Conservation (phyloP, 2,797 vertebrate genomes). For the Hypotaenidia okinawae region DNA sequence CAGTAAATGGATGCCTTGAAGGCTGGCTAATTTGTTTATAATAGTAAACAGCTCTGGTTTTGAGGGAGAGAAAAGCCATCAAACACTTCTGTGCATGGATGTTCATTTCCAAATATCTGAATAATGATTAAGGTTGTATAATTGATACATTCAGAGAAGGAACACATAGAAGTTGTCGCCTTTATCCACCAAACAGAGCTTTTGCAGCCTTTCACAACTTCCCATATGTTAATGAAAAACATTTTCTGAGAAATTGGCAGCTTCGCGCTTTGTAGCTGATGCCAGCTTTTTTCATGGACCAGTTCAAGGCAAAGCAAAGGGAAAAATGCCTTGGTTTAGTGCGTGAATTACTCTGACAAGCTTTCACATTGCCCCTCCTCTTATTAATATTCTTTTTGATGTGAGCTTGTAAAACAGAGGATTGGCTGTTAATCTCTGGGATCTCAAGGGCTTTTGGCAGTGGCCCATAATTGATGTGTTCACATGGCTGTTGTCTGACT, state of each 20-base stretch:
- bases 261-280: slow-evolving; percentile 63
- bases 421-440: slow-evolving; percentile 84
- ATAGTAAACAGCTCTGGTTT: slow-evolving; percentile 20
- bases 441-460: slow-evolving; percentile 86
- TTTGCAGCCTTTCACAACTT: slow-evolving; percentile 74
- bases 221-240: slow-evolving; percentile 78
- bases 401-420: slow-evolving; percentile 85
- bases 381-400: slow-evolving; percentile 87
- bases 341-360: slow-evolving; percentile 78
- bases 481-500: slow-evolving; percentile 84
- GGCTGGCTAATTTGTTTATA: not conserved
- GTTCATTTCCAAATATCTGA: slow-evolving; percentile 51
- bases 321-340: slow-evolving; percentile 74
- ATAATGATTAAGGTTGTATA: slow-evolving; percentile 5
- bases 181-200: slow-evolving; percentile 69
- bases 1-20: slow-evolving; percentile 14
- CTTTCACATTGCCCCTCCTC: slow-evolving; percentile 79
- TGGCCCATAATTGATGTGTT: slow-evolving; percentile 85
- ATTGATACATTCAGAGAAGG: slow-evolving; percentile 50
- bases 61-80: not conserved
- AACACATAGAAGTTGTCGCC: slow-evolving; percentile 9
- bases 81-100: not conserved
- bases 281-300: slow-evolving; percentile 77
- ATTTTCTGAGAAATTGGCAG: slow-evolving; percentile 77
- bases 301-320: slow-evolving; percentile 69